A percentile compares a stretch with the other conserved stretches of the same genome.
phyloP scores from a whole-genome alignment of 1,140 invertebrate genomes.

The Drosophila lacertosa region DNA sequence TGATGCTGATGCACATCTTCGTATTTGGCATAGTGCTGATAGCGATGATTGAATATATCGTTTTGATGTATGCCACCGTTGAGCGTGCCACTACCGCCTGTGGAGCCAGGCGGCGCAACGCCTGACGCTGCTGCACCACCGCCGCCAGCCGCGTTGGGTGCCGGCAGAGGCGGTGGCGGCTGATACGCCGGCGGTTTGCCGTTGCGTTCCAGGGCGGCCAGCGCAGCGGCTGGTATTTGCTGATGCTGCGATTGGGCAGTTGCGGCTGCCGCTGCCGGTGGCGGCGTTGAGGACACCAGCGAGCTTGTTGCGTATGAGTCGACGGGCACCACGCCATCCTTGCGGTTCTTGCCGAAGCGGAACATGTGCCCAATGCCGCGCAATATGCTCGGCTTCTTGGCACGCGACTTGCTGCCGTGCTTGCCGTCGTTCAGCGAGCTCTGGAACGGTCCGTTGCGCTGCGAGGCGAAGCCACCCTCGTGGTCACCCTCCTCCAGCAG shows the following conservation, averaged over 20 bases:
- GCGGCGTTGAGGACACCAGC: constrained; percentile 50
- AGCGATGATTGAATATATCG: constrained; percentile 84
- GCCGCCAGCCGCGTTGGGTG: constrained; percentile 63
- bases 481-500: constrained; percentile 85
- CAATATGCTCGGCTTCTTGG: constrained; percentile 90
- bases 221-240: constrained; percentile 66
- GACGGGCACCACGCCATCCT: constrained; percentile 86
- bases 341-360: constrained; percentile 91
- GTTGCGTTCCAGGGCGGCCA: constrained; percentile 76
- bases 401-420: constrained; percentile 86
- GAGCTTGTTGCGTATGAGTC: constrained; percentile 81
- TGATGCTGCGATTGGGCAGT: constrained; percentile 19
- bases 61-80: constrained; percentile 82
- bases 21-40: constrained; percentile 93
- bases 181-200: constrained; percentile 78
- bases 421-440: constrained; percentile 89
- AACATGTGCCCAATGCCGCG: constrained; percentile 93
- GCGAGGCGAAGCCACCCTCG: constrained; percentile 87
- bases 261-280: constrained; percentile 38
- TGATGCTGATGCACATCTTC: constrained; percentile 91
- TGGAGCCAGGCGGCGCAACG: neutral
- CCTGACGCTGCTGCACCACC: constrained; percentile 25
- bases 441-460: constrained; percentile 88
- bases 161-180: constrained; percentile 74
- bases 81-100: constrained; percentile 13